Evolutionary conservation across 1,140 invertebrate genomes (phyloP).

Genomic region (Drosophila repleta): DNA sequence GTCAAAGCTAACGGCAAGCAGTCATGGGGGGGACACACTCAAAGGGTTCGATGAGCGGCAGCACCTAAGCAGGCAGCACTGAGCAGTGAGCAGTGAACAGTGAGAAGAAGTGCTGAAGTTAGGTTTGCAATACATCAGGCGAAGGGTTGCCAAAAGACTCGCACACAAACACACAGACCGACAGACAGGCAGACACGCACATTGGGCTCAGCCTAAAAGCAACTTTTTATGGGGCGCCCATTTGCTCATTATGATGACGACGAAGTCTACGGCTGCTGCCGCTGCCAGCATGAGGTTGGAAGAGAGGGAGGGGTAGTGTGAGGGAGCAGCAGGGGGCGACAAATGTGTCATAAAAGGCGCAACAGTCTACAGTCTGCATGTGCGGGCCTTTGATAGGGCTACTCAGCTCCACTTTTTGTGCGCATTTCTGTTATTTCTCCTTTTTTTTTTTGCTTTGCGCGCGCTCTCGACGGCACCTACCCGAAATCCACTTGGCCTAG

Average conservation of each 20-base stretch:
- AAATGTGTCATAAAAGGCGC: slow-evolving; percentile 54
- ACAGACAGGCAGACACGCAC: slow-evolving; percentile 33
- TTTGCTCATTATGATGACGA: slow-evolving; percentile 52
- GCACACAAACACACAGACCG: slow-evolving; percentile 16
- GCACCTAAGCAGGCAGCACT: no score
- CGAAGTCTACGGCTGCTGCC: slow-evolving; percentile 20
- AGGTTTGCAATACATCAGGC: slow-evolving; percentile 35
- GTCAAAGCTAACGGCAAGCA: background rate
- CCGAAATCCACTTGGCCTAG: slow-evolving; percentile 75
- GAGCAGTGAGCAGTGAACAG: background rate
- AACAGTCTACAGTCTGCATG: slow-evolving; percentile 40
- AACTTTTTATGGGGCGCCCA: slow-evolving; percentile 56
- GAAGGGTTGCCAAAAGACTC: slow-evolving; percentile 70
- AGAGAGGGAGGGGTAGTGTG: background rate
- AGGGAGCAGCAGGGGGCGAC: background rate
- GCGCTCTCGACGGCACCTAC: slow-evolving; percentile 55
- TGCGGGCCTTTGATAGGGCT: slow-evolving; percentile 49
- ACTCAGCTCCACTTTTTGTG: slow-evolving; percentile 47
- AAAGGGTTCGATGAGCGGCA: slow-evolving; percentile 8
- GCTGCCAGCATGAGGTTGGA: background rate
- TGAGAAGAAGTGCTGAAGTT: slow-evolving; percentile 14
- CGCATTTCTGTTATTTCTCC: slow-evolving; percentile 4
- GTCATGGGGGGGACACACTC: background rate
- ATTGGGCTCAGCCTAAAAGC: slow-evolving; percentile 39
- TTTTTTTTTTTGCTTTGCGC: slow-evolving; percentile 2